A percentile compares a stretch with the other conserved stretches of the same genome.
phyloP scores from a whole-genome alignment of 1,140 invertebrate species.

The Bombus turneri region DNA sequence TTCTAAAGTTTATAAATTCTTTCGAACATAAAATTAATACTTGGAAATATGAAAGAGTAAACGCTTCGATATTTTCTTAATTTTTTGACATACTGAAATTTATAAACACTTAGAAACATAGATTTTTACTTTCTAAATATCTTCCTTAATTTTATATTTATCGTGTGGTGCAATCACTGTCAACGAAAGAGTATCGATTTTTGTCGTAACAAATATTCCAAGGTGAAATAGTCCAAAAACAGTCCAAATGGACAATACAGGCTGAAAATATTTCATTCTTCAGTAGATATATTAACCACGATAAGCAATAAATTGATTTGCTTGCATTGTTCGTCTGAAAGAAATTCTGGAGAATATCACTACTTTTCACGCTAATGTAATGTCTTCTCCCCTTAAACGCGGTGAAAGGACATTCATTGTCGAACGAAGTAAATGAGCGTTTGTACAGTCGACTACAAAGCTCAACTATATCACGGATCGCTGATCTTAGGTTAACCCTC shows the following conservation, averaged over 20 bases:
- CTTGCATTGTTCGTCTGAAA: background rate
- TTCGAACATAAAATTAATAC: too few relatives aligned
- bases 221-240: background rate
- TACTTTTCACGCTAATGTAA: background rate
- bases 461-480: slow-evolving; percentile 77
- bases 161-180: background rate
- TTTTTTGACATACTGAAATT: too few relatives aligned
- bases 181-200: background rate
- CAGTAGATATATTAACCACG: too few relatives aligned
- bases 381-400: background rate
- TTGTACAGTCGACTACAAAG: slow-evolving; percentile 64
- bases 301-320: background rate
- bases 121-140: background rate
- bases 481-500: slow-evolving; percentile 78
- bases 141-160: background rate
- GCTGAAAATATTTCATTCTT: background rate
- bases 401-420: slow-evolving; percentile 36
- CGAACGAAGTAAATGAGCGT: slow-evolving; percentile 45
- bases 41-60: too few relatives aligned
- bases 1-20: too few relatives aligned
- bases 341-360: background rate
- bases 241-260: background rate
- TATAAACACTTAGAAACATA: too few relatives aligned
- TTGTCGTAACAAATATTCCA: background rate
- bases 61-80: too few relatives aligned